Evolutionary conservation across 1,140 invertebrate genomes (phyloP).

Genomic region (Sinonovacula constricta): DNA sequence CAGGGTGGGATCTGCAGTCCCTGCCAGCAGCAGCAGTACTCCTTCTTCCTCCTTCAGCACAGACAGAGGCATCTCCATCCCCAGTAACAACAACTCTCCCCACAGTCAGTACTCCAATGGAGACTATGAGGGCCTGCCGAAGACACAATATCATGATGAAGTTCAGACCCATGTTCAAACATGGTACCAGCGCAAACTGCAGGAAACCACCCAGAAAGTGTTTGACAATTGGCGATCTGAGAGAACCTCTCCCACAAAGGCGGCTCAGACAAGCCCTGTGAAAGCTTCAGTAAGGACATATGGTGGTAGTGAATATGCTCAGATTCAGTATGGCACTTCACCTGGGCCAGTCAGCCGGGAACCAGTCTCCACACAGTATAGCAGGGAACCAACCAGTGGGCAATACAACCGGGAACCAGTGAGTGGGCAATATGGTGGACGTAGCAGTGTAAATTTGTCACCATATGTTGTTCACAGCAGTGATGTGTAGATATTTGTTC

Average conservation of each 20-base stretch:
- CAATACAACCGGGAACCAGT: too few species aligned
- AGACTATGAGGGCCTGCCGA: slow-evolving; percentile 51
- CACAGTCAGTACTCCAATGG: slow-evolving; percentile 54
- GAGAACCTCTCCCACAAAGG: neutral
- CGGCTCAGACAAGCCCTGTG: neutral
- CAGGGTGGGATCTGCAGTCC: slow-evolving; percentile 34
- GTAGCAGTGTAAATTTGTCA: neutral
- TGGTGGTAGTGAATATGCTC: slow-evolving; percentile 43
- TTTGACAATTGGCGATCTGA: slow-evolving; percentile 45
- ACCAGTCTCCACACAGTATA: too few species aligned
- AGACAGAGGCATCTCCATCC: slow-evolving; percentile 64
- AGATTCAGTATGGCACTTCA: slow-evolving; percentile 36
- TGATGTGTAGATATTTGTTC: too few species aligned
- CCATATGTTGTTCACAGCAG: too few species aligned
- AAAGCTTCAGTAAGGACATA: slow-evolving; percentile 31
- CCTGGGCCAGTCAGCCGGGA: too few species aligned
- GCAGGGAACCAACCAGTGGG: too few species aligned
- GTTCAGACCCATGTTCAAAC: slow-evolving; percentile 63
- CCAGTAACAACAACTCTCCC: slow-evolving; percentile 67
- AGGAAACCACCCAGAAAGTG: slow-evolving; percentile 65
- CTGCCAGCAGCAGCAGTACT: slow-evolving; percentile 61
- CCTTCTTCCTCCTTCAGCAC: slow-evolving; percentile 74
- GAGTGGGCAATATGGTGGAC: slow-evolving; percentile 1
- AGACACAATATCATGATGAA: slow-evolving; percentile 55
- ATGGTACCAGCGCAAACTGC: slow-evolving; percentile 70